These are phyloP conservation scores for Saturnia japonica DNA, from an alignment of 2,888 invertebrate genomes.

Conservation along the genomic window DNA sequence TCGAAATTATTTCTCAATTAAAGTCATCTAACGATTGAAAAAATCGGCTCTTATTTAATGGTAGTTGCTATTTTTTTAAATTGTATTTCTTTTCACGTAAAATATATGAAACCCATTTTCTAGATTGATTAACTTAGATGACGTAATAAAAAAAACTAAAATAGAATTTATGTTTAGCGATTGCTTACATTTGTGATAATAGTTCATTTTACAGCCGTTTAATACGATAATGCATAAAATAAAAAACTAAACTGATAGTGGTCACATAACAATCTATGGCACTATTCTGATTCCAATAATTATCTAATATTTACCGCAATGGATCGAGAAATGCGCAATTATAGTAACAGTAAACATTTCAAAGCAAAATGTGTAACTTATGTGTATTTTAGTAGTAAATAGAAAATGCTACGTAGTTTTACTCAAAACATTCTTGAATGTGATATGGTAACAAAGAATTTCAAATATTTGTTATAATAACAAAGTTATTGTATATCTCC, in stretches of 20 bases:
- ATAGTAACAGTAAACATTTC: neutral
- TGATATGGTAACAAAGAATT: slow-evolving; percentile 28
- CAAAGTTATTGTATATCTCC: slow-evolving; percentile 26
- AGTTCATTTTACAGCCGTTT: neutral
- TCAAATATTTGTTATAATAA: slow-evolving; percentile 19
- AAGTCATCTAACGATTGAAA: too few species aligned
- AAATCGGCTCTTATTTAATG: too few species aligned
- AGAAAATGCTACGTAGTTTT: slow-evolving; percentile 30
- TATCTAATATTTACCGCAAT: neutral
- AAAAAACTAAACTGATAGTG: neutral
- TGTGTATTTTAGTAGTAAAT: slow-evolving; percentile 21
- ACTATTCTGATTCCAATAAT: neutral
- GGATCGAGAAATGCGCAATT: neutral
- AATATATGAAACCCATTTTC: neutral
- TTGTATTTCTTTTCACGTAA: too few species aligned
- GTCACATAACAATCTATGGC: neutral
- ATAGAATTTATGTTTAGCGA: neutral
- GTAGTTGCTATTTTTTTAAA: too few species aligned
- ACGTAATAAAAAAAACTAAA: neutral
- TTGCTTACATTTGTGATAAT: neutral
- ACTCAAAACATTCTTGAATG: neutral
- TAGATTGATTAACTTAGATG: neutral
- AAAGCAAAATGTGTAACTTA: neutral
- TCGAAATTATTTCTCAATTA: too few species aligned
- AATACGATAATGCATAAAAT: neutral